Evolutionary conservation across 2,888 invertebrate genomes (phyloP).

Genomic region (Eugnorisma glareosa): DNA sequence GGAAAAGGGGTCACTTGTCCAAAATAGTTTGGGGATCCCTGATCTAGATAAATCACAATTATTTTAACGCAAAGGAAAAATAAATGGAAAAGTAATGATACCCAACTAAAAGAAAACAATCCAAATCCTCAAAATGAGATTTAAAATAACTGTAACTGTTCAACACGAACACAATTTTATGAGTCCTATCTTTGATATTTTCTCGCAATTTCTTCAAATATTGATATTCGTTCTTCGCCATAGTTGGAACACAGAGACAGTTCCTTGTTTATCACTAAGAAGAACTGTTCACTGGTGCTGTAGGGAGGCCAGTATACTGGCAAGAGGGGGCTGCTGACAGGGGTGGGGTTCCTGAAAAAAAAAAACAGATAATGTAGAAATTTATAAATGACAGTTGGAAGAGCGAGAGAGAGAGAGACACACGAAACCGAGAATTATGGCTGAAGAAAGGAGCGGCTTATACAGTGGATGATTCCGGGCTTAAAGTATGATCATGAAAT

Average conservation of each 20-base stretch:
- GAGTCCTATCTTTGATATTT: conserved; percentile 51
- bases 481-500: neutral
- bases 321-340: conserved; percentile 44
- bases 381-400: neutral
- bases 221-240: conserved; percentile 70
- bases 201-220: conserved; percentile 74
- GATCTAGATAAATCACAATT: neutral
- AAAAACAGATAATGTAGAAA: neutral
- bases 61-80: neutral
- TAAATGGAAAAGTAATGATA: neutral
- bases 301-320: conserved; percentile 70
- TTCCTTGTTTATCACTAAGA: conserved; percentile 60
- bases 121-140: neutral
- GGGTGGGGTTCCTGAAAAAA: conserved; percentile 74
- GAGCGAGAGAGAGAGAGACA: neutral
- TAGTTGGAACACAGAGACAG: conserved; percentile 66
- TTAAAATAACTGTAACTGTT: neutral
- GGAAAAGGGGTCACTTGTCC: too few relatives aligned
- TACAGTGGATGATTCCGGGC: neutral
- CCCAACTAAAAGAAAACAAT: neutral
- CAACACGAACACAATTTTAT: neutral
- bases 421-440: neutral
- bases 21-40: too few relatives aligned
- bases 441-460: neutral
- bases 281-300: conserved; percentile 38